A percentile compares a stretch with the other conserved stretches of the same genome.
phyloP scores from a whole-genome alignment of 2,888 invertebrate species.

The Eupithecia centaureata region DNA sequence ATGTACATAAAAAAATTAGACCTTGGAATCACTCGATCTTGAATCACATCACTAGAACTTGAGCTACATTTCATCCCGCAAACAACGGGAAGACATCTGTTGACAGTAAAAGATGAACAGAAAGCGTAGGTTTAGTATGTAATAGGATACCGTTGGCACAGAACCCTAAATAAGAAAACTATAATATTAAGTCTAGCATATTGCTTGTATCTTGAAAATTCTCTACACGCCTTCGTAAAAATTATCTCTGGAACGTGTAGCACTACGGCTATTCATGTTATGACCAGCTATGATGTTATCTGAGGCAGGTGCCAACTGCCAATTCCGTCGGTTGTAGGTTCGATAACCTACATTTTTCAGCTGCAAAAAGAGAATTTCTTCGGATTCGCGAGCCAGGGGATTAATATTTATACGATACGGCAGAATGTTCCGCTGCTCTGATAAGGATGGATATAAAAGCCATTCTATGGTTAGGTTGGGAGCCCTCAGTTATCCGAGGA shows the following conservation, averaged over 20 bases:
- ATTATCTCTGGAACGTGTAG: not conserved
- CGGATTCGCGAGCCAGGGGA: slow-evolving; percentile 35
- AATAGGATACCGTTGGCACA: not conserved
- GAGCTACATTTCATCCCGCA: too few species aligned
- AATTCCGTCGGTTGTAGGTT: slow-evolving; percentile 7
- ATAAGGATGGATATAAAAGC: slow-evolving; percentile 52
- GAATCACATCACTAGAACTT: too few species aligned
- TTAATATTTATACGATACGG: slow-evolving; percentile 42
- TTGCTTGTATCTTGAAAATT: slow-evolving; percentile 2
- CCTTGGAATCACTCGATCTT: too few species aligned
- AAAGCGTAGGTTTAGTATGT: not conserved
- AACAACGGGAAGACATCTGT: too few species aligned
- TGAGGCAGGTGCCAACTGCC: slow-evolving; percentile 11
- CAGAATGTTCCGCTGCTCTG: slow-evolving; percentile 39
- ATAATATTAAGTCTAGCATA: not conserved
- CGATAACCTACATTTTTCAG: slow-evolving; percentile 16
- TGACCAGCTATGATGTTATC: slow-evolving; percentile 1
- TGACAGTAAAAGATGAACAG: not conserved
- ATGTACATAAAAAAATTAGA: too few species aligned
- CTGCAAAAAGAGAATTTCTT: slow-evolving; percentile 12
- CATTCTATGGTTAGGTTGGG: slow-evolving; percentile 50
- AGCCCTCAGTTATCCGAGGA: slow-evolving; percentile 53
- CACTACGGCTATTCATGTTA: not conserved
- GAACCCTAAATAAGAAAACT: not conserved
- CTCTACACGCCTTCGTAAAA: not conserved